These are phyloP conservation scores for Anguilla japonica DNA, from an alignment of 2,113 vertebrate genomes.

Conservation along the genomic window DNA sequence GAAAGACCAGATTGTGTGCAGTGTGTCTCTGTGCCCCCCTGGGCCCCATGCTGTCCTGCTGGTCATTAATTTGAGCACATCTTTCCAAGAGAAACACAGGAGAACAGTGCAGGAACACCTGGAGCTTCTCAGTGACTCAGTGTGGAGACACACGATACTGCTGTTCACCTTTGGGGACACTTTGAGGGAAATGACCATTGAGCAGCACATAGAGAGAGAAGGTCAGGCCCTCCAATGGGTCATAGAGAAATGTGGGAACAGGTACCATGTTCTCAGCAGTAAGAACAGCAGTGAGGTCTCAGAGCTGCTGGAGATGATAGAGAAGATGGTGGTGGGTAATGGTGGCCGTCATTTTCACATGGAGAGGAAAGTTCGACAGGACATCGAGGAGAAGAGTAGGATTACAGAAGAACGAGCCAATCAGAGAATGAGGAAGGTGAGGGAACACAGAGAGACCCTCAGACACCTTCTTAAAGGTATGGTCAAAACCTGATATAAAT, in stretches of 20 bases:
- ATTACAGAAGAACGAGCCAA: not conserved
- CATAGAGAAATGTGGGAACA: slow-evolving; percentile 13
- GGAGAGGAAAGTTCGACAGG: not conserved
- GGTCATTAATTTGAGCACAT: not conserved
- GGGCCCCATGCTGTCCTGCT: slow-evolving; percentile 35
- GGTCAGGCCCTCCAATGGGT: slow-evolving; percentile 24
- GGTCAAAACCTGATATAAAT: not conserved
- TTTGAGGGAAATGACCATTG: not conserved
- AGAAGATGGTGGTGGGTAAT: slow-evolving; percentile 16
- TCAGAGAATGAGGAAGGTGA: not conserved
- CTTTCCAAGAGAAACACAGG: slow-evolving; percentile 11
- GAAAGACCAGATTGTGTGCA: slow-evolving; percentile 34
- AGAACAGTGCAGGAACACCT: slow-evolving; percentile 26
- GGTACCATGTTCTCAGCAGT: slow-evolving; percentile 21
- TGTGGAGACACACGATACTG: slow-evolving; percentile 36
- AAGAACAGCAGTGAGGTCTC: not conserved
- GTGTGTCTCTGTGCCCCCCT: slow-evolving; percentile 41
- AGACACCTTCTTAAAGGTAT: not conserved
- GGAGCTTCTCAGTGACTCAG: slow-evolving; percentile 17
- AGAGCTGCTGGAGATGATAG: slow-evolving; percentile 27
- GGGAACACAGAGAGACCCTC: not conserved
- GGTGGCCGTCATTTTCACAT: not conserved
- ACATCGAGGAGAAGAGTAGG: not conserved
- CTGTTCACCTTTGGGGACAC: slow-evolving; percentile 29
- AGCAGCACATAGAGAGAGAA: slow-evolving; percentile 18